These are phyloP conservation scores for Arenaria interpres DNA, from an alignment of 2,113 vertebrate genomes.

Conservation along the genomic window DNA sequence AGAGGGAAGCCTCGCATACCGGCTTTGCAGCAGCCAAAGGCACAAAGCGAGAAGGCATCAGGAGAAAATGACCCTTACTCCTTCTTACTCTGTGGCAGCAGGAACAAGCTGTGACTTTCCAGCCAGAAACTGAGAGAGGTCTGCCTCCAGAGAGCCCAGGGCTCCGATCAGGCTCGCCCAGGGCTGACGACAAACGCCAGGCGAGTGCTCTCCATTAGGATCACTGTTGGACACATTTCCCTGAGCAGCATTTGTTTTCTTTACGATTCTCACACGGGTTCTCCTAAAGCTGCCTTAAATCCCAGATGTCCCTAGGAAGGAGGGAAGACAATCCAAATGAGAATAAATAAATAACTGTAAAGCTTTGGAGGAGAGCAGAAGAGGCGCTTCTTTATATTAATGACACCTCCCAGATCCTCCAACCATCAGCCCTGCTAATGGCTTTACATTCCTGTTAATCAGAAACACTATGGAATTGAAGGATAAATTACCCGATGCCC, in stretches of 20 bases:
- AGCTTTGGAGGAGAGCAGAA: background rate
- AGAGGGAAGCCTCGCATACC: background rate
- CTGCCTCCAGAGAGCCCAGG: background rate
- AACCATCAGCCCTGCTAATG: background rate
- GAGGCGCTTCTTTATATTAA: background rate
- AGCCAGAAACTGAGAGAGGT: background rate
- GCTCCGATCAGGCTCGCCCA: fast-evolving
- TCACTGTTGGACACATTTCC: background rate
- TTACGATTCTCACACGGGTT: background rate
- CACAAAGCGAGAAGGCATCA: background rate
- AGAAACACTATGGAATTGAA: background rate
- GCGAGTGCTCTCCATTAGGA: background rate
- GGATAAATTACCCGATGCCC: background rate
- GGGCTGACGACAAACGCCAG: background rate
- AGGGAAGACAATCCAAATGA: background rate
- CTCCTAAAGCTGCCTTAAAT: background rate
- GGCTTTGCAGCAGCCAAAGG: background rate
- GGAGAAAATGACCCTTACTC: background rate
- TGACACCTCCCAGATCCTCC: background rate
- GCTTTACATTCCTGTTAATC: background rate
- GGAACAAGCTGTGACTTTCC: background rate
- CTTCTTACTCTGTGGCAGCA: background rate
- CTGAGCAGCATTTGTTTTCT: background rate
- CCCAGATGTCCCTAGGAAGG: background rate
- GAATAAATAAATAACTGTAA: background rate